phyloP scores from a whole-genome alignment of 2,113 vertebrate genomes.

The Nymphicus hollandicus region DNA sequence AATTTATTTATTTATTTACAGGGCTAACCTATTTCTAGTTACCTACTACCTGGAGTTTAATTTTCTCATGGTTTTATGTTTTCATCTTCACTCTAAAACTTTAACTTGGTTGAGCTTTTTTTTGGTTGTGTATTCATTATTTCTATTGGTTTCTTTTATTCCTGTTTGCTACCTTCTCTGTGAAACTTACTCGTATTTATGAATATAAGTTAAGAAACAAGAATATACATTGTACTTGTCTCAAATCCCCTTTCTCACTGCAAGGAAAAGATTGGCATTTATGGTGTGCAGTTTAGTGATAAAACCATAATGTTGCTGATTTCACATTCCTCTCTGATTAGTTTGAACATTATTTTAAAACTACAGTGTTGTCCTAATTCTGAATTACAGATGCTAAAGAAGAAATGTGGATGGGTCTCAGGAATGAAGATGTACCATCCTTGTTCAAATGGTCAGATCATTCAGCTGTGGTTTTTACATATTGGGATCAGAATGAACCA shows the following conservation, averaged over 20 bases:
- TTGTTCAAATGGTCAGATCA: constrained; percentile 85
- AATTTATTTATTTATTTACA: not conserved
- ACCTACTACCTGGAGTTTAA: not conserved
- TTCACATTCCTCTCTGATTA: not conserved
- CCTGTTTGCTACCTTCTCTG: not conserved
- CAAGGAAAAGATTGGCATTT: not conserved
- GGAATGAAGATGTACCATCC: constrained; percentile 63
- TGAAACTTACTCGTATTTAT: not conserved
- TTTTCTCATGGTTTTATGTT: not conserved
- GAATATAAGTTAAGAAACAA: not conserved
- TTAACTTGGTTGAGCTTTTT: not conserved
- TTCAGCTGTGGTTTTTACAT: constrained; percentile 81
- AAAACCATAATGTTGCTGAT: not conserved
- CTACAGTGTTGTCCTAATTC: not conserved
- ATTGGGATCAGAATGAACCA: constrained; percentile 87
- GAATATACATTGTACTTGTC: not conserved
- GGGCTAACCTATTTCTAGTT: not conserved
- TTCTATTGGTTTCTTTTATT: not conserved
- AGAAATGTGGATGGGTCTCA: constrained; percentile 87
- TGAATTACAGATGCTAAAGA: constrained; percentile 69
- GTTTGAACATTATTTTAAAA: not conserved
- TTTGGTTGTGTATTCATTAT: not conserved
- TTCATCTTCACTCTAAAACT: not conserved
- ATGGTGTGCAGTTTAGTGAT: not conserved
- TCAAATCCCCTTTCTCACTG: not conserved